Evolutionary conservation across 2,113 vertebrate genomes (phyloP).

Genomic region (Carassius gibelio): DNA sequence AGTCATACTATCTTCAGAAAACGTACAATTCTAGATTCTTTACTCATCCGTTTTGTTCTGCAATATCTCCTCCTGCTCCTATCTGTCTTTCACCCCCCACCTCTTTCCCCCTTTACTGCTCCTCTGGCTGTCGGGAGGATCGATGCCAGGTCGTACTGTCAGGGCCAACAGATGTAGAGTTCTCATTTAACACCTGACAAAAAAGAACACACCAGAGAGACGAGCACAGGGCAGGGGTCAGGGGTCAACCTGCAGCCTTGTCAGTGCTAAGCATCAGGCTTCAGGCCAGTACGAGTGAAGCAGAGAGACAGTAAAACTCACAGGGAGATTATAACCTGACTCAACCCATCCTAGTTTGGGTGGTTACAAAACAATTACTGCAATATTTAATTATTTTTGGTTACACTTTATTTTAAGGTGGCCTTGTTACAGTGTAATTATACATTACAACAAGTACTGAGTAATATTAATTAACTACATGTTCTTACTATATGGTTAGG

Average conservation of each 20-base stretch:
- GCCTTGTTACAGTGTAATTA: too few species aligned
- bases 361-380: background rate
- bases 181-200: slow-evolving; percentile 70
- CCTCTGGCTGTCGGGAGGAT: slow-evolving; percentile 12
- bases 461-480: too few species aligned
- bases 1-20: background rate
- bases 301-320: slow-evolving; percentile 5
- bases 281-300: slow-evolving; percentile 20
- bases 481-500: too few species aligned
- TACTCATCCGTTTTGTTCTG: background rate
- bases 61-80: background rate
- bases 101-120: slow-evolving; percentile 6
- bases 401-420: too few species aligned
- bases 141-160: slow-evolving; percentile 33
- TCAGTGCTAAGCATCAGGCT: slow-evolving; percentile 52
- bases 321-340: background rate
- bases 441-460: too few species aligned
- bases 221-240: slow-evolving; percentile 41
- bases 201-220: slow-evolving; percentile 53
- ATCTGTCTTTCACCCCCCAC: background rate
- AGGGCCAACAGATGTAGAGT: slow-evolving; percentile 56
- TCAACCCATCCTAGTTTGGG: background rate
- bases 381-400: background rate
- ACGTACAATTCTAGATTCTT: background rate
- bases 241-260: slow-evolving; percentile 51